These are phyloP conservation scores for Meteorus colon DNA, from an alignment of 2,888 invertebrate genomes.

Conservation along the genomic window DNA sequence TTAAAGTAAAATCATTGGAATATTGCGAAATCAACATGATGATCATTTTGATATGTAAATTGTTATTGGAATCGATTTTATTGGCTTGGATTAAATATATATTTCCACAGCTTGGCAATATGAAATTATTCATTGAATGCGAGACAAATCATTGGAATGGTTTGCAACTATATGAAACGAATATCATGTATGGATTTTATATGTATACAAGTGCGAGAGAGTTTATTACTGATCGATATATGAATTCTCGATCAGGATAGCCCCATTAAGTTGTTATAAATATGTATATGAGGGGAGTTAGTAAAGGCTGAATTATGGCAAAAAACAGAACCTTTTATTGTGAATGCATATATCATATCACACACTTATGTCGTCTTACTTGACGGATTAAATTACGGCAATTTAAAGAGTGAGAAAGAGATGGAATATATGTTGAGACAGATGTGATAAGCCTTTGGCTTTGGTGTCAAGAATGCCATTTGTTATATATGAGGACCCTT, in stretches of 20 bases:
- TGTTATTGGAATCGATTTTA: conserved; percentile 10
- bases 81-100: conserved; percentile 13
- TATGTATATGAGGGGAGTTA: conserved; percentile 29
- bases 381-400: conserved; percentile 21
- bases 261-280: conserved; percentile 31
- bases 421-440: background rate
- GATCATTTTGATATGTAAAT: conserved; percentile 15
- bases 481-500: conserved; percentile 4
- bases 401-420: conserved; percentile 21
- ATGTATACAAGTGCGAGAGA: conserved; percentile 28
- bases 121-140: conserved; percentile 31
- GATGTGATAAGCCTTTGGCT: conserved; percentile 16
- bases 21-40: background rate
- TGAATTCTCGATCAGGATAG: conserved; percentile 30
- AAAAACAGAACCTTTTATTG: conserved; percentile 11
- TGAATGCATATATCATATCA: background rate
- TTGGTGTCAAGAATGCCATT: conserved; percentile 20
- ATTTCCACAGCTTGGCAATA: conserved; percentile 6
- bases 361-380: conserved; percentile 9
- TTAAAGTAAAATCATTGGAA: background rate
- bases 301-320: background rate
- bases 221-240: conserved; percentile 42
- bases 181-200: conserved; percentile 32
- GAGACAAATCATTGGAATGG: conserved; percentile 9
- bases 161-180: conserved; percentile 43